Evolutionary conservation across 2,113 vertebrate species (phyloP), one percentile per base, ranked within the genome.

Genomic region (Indicator maculatus): DNA sequence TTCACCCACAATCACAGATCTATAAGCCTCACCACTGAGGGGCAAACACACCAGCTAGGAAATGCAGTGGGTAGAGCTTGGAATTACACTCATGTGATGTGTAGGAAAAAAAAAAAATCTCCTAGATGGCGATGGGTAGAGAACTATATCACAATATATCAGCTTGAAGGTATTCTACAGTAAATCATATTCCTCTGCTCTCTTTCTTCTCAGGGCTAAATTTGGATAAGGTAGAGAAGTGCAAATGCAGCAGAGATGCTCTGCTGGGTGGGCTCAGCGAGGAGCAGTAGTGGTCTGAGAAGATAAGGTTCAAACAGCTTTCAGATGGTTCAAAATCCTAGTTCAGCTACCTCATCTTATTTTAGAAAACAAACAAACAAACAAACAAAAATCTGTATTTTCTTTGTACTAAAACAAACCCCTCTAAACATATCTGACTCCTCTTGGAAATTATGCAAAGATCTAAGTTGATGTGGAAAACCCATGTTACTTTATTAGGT

Each of bases 401-500:
- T 26, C n/a, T n/a, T n/a, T n/a, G n/a, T n/a, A n/a, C n/a, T 17
- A 28, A 59, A 10, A 2, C 30, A 16, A 50, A 24, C 4, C 9
- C 47, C 27, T 52, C 24, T 16, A 72, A 63, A n/a, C 1, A 5
- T 45, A 66, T 8, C 12, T 71, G 28, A n/a, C 16, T 58, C 24
- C 6, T 53, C 21, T 45, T 66, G 55, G 24, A 84, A 84, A 78
- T 15, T 26, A 60, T 28, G 9, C 58, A 38, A 9, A 78, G 33
- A 31, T 5, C 10, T 58, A 66, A 63, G 23, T 31, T 39, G 24
- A 24, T 11, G 18, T 66, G 21, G 7, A 66, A 85, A 79, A 41
- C 8, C 31, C 5, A 11, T 3, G 10, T 26, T 15, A 56, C 1
- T 69, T 81, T 36, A 19, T 11, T 8, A n/a, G 0, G 0, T 3